Evolutionary conservation across 2,113 vertebrate species (phyloP).

Genomic region (Fulica atra): DNA sequence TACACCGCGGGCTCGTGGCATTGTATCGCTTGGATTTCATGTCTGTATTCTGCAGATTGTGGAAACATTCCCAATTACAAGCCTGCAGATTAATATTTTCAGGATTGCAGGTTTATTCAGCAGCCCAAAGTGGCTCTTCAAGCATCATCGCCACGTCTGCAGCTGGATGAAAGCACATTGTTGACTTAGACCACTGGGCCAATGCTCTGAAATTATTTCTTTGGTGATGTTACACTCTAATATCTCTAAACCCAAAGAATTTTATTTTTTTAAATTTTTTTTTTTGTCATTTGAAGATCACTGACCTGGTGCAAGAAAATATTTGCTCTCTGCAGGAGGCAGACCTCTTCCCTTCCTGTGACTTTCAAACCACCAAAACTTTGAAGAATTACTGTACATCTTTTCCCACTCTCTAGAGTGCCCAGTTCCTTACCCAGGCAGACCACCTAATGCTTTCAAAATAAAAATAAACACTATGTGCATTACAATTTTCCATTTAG

Average conservation of each 20-base stretch:
- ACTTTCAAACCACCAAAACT: slow-evolving; percentile 42
- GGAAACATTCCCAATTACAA: not conserved
- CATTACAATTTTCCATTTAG: not conserved
- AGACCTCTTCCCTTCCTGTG: slow-evolving; percentile 56
- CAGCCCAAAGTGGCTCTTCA: not conserved
- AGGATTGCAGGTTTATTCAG: not conserved
- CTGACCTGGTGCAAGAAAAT: slow-evolving; percentile 66
- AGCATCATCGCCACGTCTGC: not conserved
- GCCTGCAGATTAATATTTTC: not conserved
- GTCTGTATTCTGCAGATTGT: not conserved
- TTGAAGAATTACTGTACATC: slow-evolving; percentile 40
- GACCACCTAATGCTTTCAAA: not conserved
- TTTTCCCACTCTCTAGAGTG: slow-evolving; percentile 28
- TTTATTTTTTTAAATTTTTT: not conserved
- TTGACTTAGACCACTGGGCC: not conserved
- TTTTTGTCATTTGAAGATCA: slow-evolving; percentile 40
- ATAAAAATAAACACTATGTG: slow-evolving; percentile 20
- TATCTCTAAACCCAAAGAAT: not conserved
- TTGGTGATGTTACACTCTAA: not conserved
- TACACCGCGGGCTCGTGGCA: not conserved
- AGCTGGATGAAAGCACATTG: not conserved
- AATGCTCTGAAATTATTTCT: not conserved
- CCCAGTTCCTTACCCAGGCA: slow-evolving; percentile 36
- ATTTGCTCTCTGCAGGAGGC: slow-evolving; percentile 47
- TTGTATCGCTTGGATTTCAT: not conserved